Evolutionary conservation across 2,888 invertebrate species (phyloP).

Genomic region (Stenurella melanura): DNA sequence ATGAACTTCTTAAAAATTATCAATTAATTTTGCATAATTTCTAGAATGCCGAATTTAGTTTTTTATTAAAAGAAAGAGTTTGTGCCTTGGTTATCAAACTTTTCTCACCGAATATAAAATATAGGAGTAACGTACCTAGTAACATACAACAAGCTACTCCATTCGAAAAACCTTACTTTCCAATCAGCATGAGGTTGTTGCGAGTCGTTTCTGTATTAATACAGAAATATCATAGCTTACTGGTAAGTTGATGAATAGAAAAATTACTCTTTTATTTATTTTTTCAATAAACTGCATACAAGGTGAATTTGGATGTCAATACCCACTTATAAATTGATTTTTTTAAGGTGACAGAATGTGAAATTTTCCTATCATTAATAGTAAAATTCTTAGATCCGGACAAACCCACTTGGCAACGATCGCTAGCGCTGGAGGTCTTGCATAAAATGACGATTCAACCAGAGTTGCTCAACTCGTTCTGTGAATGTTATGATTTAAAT

Average conservation of each 20-base stretch:
- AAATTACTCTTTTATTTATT: constrained; percentile 28
- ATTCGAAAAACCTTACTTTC: constrained; percentile 95
- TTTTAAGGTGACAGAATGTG: constrained; percentile 95
- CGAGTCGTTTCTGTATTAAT: constrained; percentile 94
- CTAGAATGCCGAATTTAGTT: constrained; percentile 95
- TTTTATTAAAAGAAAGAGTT: constrained; percentile 95
- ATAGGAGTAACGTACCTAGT: constrained; percentile 78
- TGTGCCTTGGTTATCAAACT: constrained; percentile 98
- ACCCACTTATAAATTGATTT: neutral
- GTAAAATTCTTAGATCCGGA: constrained; percentile 98
- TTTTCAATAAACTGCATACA: neutral
- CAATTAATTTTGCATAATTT: constrained; percentile 63
- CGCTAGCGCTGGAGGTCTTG: constrained; percentile 94
- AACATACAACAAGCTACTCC: constrained; percentile 80
- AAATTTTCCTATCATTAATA: constrained; percentile 97
- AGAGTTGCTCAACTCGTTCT: constrained; percentile 91
- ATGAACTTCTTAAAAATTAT: neutral
- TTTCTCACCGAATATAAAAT: constrained; percentile 99
- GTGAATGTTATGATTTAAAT: constrained; percentile 96
- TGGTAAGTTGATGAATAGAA: constrained; percentile 78
- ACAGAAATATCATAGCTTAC: constrained; percentile 91
- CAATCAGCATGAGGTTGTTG: constrained; percentile 95
- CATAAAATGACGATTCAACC: constrained; percentile 95
- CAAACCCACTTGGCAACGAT: constrained; percentile 97
- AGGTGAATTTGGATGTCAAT: neutral